phyloP scores from a whole-genome alignment of 2,888 invertebrate species.

The Agrypnus murinus region DNA sequence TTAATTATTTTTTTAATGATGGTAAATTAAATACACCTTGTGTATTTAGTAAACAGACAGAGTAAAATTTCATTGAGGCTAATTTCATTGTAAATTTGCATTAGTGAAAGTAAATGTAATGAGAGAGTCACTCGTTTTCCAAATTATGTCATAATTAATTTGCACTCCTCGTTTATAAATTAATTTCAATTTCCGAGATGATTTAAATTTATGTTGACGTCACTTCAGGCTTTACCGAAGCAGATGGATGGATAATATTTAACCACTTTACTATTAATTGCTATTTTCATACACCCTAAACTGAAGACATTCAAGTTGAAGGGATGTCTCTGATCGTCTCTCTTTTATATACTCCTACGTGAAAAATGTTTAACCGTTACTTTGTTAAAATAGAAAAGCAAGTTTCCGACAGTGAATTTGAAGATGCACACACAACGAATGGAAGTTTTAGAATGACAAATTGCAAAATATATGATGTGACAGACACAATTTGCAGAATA shows the following conservation, averaged over 20 bases:
- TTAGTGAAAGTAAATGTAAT: slow-evolving; percentile 45
- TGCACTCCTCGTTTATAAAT: slow-evolving; percentile 60
- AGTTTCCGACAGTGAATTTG: slow-evolving; percentile 25
- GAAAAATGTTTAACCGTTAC: no score
- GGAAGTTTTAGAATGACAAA: slow-evolving; percentile 64
- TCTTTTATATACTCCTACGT: no score
- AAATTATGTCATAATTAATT: slow-evolving; percentile 59
- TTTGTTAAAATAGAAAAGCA: no score
- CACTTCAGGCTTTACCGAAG: slow-evolving; percentile 33
- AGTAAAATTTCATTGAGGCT: slow-evolving; percentile 35
- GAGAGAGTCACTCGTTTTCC: slow-evolving; percentile 47
- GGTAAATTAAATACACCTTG: no score
- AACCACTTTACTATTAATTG: slow-evolving; percentile 29
- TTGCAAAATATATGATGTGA: slow-evolving; percentile 64
- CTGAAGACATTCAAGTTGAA: neutral
- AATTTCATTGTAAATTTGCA: slow-evolving; percentile 46
- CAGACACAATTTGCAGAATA: slow-evolving; percentile 68
- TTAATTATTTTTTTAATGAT: no score
- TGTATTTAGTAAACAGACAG: slow-evolving; percentile 21
- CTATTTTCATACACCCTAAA: neutral
- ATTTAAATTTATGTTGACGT: slow-evolving; percentile 44
- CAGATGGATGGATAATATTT: slow-evolving; percentile 5
- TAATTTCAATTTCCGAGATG: slow-evolving; percentile 49
- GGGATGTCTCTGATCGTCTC: neutral
- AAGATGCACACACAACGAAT: slow-evolving; percentile 53